phyloP scores from a whole-genome alignment of 2,888 invertebrate species.

The Uloborus plumipes region DNA sequence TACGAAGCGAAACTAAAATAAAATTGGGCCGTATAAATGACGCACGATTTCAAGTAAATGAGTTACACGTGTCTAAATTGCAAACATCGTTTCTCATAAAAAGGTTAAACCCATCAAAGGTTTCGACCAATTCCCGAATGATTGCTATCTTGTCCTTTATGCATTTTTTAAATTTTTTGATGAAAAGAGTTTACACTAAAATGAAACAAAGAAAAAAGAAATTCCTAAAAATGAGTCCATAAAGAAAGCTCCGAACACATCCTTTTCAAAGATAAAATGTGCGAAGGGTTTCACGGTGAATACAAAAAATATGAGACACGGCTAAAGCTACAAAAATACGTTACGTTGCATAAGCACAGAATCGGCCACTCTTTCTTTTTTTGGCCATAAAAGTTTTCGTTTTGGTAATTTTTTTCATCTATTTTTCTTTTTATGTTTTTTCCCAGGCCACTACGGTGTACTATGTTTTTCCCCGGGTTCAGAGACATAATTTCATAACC shows the following conservation, averaged over 20 bases:
- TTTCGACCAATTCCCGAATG: no score
- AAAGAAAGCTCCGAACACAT: neutral
- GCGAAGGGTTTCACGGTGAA: constrained; percentile 19
- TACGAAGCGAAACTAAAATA: no score
- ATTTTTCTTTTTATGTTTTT: constrained; percentile 13
- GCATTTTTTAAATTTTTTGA: no score
- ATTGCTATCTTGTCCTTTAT: no score
- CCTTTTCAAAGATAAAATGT: neutral
- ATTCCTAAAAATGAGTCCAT: constrained; percentile 17
- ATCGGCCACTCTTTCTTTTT: constrained; percentile 7
- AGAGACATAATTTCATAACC: constrained; percentile 42
- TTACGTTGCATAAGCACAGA: neutral
- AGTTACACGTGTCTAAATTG: no score
- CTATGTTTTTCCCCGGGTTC: constrained; percentile 16
- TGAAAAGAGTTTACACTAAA: no score
- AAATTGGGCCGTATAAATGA: no score
- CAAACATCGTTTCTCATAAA: no score
- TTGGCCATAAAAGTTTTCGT: constrained; percentile 30
- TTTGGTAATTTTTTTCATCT: constrained; percentile 32
- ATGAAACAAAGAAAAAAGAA: neutral
- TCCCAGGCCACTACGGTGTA: constrained; percentile 5
- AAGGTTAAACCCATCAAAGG: no score
- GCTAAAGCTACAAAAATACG: constrained; percentile 21
- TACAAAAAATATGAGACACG: constrained; percentile 27
- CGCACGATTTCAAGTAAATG: no score